Conservation (phyloP, 2,113 vertebrate species). For the Stictonetta naevosa region DNA sequence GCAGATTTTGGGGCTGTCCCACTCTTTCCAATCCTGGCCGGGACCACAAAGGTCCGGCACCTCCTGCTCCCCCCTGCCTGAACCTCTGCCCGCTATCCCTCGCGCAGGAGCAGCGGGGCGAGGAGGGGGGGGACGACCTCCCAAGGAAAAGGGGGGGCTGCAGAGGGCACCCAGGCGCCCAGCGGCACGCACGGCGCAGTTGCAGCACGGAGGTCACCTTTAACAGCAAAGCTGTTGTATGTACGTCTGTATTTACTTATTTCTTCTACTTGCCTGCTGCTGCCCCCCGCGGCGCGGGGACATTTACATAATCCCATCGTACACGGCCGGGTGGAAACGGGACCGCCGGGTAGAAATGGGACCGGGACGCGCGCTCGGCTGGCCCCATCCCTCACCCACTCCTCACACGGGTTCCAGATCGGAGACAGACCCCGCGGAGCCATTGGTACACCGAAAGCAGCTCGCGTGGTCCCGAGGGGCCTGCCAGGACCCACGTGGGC, state of each 20-base stretch:
- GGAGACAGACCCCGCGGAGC: not conserved
- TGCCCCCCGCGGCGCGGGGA: not conserved
- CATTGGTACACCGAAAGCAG: not conserved
- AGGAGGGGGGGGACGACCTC: not conserved
- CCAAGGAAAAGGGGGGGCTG: not conserved
- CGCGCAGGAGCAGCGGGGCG: fast-evolving
- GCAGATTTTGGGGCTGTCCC: not conserved
- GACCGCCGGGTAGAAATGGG: not conserved
- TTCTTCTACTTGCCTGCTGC: not conserved
- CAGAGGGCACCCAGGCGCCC: not conserved
- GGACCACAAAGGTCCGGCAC: fast-evolving
- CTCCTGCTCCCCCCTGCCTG: fast-evolving
- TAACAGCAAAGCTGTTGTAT: not conserved
- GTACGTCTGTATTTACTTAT: not conserved
- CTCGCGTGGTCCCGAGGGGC: not conserved
- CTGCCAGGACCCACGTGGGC: fast-evolving
- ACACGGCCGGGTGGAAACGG: not conserved
- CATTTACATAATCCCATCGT: constrained; percentile 45
- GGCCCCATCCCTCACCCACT: no score
- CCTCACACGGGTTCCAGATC: not conserved
- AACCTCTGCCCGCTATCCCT: not conserved
- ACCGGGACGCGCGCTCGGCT: not conserved
- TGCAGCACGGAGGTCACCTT: constrained; percentile 3
- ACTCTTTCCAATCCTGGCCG: not conserved
- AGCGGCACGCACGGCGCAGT: not conserved